Base-by-base conservation (phyloP, 2,113 vertebrate genomes). In the Phalacrocorax carbo region DNA sequence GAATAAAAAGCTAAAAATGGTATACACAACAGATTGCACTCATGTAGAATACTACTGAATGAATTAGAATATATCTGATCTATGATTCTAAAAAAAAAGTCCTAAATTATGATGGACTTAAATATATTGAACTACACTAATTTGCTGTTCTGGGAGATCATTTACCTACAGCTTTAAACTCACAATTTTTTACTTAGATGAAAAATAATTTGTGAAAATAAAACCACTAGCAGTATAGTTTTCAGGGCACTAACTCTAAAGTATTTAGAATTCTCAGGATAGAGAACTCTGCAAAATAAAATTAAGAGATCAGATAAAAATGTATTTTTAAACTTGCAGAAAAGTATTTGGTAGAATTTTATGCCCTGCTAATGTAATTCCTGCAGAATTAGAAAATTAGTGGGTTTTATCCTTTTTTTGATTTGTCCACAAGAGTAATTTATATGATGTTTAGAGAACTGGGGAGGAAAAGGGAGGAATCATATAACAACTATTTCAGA, bases 131-230 rank as follows among this genome's bases (percentile, higher is more conserved):
- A 88, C 49, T 90, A 15, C 61, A 65, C 85, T 94, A 66, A 78
- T 96, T 82, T 94, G 9, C 23, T 84, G 9, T 62, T 91, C 73
- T 94, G 44, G 48, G 11, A 73, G 4, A 15, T 8, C 17, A 69
- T 96, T 86, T 95, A 34, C 86, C 72, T 73, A 52, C 19, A 90
- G 30, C 42, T 83, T 96, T 46, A 89, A 79, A 82, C 17, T 66
- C 49, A 11, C 54, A 91, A 58, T n/a, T 81, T 87, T 73, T 95
- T 95, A 55, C 23, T 55, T 29, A 82, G 38, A 80, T 93, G 46
- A 95, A 94, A 94, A 94, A 16, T 7, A 90, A 76, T 90, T 65
- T 26, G 6, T 90, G 57, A 87, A 94, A 96, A 82, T 84, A 87
- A 95, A 94, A 78, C 36, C 52, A 80, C n/a, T 68, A 86, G 27